Evolutionary conservation across 2,888 invertebrate species (phyloP).

Genomic region (Galeruca laticollis): DNA sequence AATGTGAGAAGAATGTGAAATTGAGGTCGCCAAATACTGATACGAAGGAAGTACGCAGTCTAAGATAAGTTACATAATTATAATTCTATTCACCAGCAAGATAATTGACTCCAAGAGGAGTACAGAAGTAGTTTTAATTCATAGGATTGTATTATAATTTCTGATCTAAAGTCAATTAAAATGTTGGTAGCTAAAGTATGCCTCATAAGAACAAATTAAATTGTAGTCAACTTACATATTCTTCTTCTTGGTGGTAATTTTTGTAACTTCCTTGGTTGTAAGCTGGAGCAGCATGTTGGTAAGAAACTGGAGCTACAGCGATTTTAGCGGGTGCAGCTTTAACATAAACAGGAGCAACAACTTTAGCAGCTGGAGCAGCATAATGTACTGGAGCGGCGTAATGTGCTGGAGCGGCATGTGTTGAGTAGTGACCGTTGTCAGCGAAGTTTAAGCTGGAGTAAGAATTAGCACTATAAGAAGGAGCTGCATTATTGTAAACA

Average conservation of each 20-base stretch:
- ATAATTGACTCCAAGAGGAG: too few species aligned
- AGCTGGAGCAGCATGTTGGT: conserved; percentile 40
- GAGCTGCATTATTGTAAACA: conserved; percentile 6
- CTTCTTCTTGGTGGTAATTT: conserved; percentile 44
- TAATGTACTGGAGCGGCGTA: conserved; percentile 24
- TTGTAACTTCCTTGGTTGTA: conserved; percentile 18
- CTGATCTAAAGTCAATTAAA: too few species aligned
- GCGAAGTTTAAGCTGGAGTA: conserved; percentile 34
- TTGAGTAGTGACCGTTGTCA: conserved; percentile 24
- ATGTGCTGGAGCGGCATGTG: conserved; percentile 23
- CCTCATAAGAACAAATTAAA: too few species aligned
- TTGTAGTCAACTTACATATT: conserved; percentile 41
- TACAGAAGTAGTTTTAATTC: too few species aligned
- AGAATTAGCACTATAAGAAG: conserved; percentile 27
- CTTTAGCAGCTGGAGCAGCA: conserved; percentile 31
- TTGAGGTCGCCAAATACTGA: too few species aligned
- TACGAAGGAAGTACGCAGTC: too few species aligned
- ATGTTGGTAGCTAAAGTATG: too few species aligned
- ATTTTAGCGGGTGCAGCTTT: conserved; percentile 30
- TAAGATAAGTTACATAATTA: too few species aligned
- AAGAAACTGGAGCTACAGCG: conserved; percentile 29
- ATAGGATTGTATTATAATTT: too few species aligned
- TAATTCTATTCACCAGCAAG: too few species aligned
- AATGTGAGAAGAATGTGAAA: too few species aligned
- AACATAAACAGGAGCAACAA: conserved; percentile 13